Evolutionary conservation across 2,113 vertebrate species (phyloP).

Genomic region (Oriolus oriolus): DNA sequence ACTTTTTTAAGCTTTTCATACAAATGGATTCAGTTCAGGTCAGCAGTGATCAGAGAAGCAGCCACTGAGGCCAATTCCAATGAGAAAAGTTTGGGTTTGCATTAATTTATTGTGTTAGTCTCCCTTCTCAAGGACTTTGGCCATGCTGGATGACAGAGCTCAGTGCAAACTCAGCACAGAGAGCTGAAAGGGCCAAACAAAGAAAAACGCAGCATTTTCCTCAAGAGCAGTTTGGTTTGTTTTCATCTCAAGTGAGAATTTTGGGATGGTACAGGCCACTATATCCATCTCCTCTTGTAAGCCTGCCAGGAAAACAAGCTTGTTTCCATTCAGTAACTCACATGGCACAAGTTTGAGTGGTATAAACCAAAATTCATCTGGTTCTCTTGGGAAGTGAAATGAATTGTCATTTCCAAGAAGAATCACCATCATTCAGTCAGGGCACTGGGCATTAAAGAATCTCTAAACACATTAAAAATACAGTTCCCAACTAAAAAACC

Average conservation of each 20-base stretch:
- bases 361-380: neutral
- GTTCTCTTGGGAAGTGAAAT: neutral
- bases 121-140: neutral
- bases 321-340: neutral
- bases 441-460: neutral
- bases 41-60: neutral
- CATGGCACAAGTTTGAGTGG: fast-evolving
- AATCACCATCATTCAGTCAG: neutral
- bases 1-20: neutral
- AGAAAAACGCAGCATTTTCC: neutral
- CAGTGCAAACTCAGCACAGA: neutral
- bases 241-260: neutral
- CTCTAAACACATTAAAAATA: neutral
- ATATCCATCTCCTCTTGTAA: neutral
- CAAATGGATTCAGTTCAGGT: neutral
- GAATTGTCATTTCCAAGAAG: neutral
- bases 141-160: neutral
- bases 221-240: neutral
- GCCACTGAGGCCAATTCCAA: neutral
- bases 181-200: neutral
- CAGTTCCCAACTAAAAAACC: neutral
- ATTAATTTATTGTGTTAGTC: neutral
- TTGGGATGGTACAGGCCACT: neutral
- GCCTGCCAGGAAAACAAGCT: neutral
- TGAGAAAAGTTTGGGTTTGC: neutral